Percentiles rank a stretch among this genome's conserved stretches.
Conservation (phyloP, 2,888 invertebrate genomes). For the Coleophora flavipennella region DNA sequence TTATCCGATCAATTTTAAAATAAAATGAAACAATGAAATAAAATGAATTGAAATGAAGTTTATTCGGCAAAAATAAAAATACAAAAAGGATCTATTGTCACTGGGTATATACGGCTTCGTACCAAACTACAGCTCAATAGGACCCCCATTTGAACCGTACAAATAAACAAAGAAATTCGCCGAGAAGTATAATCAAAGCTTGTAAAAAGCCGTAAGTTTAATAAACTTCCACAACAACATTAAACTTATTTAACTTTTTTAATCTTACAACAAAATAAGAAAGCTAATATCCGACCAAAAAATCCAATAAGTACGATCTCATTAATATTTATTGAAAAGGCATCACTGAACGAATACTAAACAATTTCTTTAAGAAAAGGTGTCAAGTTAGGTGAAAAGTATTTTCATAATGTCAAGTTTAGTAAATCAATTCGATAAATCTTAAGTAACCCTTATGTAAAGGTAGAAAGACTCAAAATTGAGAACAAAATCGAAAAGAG, state of each 20-base stretch:
- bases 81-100: too few relatives aligned
- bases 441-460: background rate
- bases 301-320: conserved; percentile 29
- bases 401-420: conserved; percentile 9
- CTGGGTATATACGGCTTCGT: too few relatives aligned
- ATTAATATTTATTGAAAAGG: conserved; percentile 52
- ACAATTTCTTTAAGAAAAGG: conserved; percentile 35
- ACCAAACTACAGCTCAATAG: too few relatives aligned
- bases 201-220: conserved; percentile 12
- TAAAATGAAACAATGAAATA: too few relatives aligned
- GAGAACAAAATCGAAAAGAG: conserved; percentile 13
- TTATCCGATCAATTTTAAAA: too few relatives aligned
- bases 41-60: too few relatives aligned
- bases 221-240: background rate
- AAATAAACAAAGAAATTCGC: too few relatives aligned
- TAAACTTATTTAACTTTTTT: conserved; percentile 13
- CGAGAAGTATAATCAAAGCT: too few relatives aligned
- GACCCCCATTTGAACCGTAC: too few relatives aligned
- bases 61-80: too few relatives aligned
- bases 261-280: conserved; percentile 44
- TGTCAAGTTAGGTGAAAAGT: conserved; percentile 33
- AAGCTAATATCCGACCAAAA: conserved; percentile 15
- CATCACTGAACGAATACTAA: conserved; percentile 35
- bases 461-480: conserved; percentile 6
- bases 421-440: background rate